phyloP scores from a whole-genome alignment of 2,113 vertebrate genomes.

The Cairina moschata region DNA sequence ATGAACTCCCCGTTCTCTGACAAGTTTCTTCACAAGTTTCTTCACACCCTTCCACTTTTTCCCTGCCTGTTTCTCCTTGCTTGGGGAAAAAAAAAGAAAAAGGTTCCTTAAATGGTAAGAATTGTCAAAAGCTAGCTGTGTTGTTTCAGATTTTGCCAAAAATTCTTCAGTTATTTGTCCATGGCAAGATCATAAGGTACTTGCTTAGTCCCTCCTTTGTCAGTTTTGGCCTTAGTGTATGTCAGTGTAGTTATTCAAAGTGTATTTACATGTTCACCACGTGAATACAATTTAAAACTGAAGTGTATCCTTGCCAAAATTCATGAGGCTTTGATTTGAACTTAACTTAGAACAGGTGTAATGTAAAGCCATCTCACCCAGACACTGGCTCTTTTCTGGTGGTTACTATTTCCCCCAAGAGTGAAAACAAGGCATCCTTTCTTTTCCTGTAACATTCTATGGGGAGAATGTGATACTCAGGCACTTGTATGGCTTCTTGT shows the following conservation, averaged over 20 bases:
- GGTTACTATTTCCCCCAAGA: neutral
- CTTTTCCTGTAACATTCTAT: neutral
- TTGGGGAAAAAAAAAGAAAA: too few relatives aligned
- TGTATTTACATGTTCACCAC: neutral
- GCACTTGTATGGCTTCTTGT: neutral
- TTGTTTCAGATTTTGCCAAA: too few relatives aligned
- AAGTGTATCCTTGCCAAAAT: neutral
- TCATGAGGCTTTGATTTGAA: neutral
- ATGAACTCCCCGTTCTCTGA: too few relatives aligned
- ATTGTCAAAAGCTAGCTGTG: too few relatives aligned
- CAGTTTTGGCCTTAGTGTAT: too few relatives aligned
- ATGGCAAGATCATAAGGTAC: too few relatives aligned
- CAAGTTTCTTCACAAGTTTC: too few relatives aligned
- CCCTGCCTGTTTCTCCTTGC: too few relatives aligned
- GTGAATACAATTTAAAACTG: neutral
- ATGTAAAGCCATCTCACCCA: neutral
- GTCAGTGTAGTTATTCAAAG: neutral
- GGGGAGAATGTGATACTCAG: neutral
- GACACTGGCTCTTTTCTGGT: neutral
- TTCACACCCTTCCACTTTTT: too few relatives aligned
- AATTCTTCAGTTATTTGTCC: too few relatives aligned
- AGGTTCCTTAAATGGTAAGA: too few relatives aligned
- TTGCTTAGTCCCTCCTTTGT: too few relatives aligned
- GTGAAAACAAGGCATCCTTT: neutral
- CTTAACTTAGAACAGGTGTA: neutral